These are phyloP conservation scores for Kryphioiulus occultus DNA, from an alignment of 2,888 invertebrate species.

Conservation along the genomic window DNA sequence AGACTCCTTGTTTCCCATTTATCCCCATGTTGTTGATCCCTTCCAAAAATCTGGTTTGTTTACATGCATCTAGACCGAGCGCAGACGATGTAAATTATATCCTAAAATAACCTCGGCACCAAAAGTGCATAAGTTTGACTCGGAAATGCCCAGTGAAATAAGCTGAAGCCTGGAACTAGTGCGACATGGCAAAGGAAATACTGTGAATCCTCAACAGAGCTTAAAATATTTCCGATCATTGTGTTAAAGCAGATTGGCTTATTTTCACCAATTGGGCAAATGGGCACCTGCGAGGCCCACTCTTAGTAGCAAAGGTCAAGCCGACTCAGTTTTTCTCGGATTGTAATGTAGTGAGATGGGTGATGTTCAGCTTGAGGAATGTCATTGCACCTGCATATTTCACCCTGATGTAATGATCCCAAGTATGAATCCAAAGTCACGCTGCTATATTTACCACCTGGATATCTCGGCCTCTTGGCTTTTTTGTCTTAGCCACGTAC, in stretches of 20 bases:
- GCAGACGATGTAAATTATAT: conserved; percentile 22
- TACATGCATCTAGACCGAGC: not conserved
- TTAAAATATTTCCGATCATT: not conserved
- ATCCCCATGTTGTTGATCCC: not conserved
- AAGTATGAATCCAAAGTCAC: conserved; percentile 46
- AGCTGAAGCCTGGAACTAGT: too few relatives aligned
- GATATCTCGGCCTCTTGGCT: not conserved
- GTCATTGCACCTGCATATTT: conserved; percentile 29
- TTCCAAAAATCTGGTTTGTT: conserved; percentile 35
- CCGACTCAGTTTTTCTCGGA: not conserved
- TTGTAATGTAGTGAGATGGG: not conserved
- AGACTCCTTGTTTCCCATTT: not conserved
- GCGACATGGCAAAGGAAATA: too few relatives aligned
- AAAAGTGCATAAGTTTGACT: not conserved
- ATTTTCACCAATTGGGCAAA: not conserved
- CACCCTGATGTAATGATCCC: conserved; percentile 49
- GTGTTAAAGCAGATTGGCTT: not conserved
- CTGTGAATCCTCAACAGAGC: too few relatives aligned
- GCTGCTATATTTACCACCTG: conserved; percentile 46
- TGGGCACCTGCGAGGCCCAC: not conserved
- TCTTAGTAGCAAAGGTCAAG: not conserved
- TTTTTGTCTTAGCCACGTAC: conserved; percentile 49
- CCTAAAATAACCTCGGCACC: conserved; percentile 8
- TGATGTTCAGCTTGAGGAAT: not conserved
- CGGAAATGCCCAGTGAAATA: not conserved